Percentiles rank a stretch among this genome's conserved stretches.
Evolutionary conservation across 2,113 vertebrate genomes (phyloP).

Genomic region (Lepus americanus): DNA sequence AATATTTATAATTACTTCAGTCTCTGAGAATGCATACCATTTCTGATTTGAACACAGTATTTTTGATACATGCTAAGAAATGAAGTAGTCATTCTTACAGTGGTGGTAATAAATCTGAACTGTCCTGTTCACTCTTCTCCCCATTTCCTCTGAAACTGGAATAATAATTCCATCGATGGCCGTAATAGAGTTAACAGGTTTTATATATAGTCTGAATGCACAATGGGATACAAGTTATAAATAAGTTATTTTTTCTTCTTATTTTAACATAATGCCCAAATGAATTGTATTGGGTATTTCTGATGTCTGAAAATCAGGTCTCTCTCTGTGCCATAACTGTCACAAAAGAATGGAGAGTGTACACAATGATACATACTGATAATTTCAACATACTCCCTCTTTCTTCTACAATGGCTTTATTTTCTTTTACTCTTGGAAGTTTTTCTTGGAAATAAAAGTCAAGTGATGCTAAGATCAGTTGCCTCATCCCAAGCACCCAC

Average conservation of each 20-base stretch:
- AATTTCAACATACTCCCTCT: not conserved
- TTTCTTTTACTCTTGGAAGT: not conserved
- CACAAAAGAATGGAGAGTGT: not conserved
- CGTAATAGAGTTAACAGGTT: not conserved
- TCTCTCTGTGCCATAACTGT: not conserved
- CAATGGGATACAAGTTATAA: not conserved
- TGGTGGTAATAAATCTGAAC: not conserved
- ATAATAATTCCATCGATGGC: not conserved
- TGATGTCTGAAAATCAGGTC: not conserved
- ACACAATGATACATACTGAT: not conserved
- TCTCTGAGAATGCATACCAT: not conserved
- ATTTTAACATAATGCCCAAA: not conserved
- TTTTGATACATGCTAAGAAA: not conserved
- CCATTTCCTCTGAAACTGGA: not conserved
- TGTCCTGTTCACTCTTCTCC: not conserved
- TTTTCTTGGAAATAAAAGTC: not conserved
- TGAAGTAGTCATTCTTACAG: not conserved
- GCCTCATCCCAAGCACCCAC: not conserved
- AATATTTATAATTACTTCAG: not conserved
- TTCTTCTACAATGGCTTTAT: not conserved
- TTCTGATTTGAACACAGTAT: not conserved
- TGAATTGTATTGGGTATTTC: not conserved
- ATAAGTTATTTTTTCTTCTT: too few relatives aligned
- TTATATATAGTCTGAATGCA: not conserved
- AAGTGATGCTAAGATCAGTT: not conserved